Percentiles rank a stretch among this genome's conserved stretches.
These are phyloP conservation scores for Andinoacara biseriatus DNA, from an alignment of 2,113 vertebrate genomes.

Conservation along the genomic window DNA sequence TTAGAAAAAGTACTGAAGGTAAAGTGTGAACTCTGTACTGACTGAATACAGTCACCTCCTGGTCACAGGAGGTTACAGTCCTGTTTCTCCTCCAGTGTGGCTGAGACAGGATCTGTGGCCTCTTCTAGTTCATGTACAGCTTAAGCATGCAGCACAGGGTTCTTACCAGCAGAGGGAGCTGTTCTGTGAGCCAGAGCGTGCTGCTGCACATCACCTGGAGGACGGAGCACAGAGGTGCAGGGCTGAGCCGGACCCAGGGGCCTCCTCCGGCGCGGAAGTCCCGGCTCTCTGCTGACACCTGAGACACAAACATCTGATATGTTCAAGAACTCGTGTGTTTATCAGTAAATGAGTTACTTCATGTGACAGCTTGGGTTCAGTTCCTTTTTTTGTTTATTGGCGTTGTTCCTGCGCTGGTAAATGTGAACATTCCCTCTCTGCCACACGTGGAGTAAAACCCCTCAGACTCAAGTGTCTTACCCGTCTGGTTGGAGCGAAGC, in stretches of 20 bases:
- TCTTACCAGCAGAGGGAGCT: constrained; percentile 37
- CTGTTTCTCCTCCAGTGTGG: neutral
- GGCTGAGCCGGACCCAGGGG: neutral
- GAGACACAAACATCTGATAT: neutral
- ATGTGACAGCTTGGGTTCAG: neutral
- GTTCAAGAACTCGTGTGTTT: neutral
- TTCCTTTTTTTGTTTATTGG: neutral
- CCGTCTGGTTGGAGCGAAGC: constrained; percentile 35
- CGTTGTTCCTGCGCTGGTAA: neutral
- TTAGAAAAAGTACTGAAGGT: neutral
- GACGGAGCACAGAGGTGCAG: constrained; percentile 15
- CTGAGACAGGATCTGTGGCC: neutral
- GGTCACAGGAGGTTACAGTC: too few relatives aligned
- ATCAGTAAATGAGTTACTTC: neutral
- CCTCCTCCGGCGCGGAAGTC: constrained; percentile 39
- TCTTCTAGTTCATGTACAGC: neutral
- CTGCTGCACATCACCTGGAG: neutral
- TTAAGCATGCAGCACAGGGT: neutral
- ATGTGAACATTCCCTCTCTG: too few relatives aligned
- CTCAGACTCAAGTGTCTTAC: constrained; percentile 6
- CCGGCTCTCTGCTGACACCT: constrained; percentile 55
- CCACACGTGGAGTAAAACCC: neutral
- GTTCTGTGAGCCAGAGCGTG: neutral
- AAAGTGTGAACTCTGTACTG: neutral
- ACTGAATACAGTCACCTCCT: neutral